Conservation (phyloP, 2,113 vertebrate species). For the Mormoops blainvillei region DNA sequence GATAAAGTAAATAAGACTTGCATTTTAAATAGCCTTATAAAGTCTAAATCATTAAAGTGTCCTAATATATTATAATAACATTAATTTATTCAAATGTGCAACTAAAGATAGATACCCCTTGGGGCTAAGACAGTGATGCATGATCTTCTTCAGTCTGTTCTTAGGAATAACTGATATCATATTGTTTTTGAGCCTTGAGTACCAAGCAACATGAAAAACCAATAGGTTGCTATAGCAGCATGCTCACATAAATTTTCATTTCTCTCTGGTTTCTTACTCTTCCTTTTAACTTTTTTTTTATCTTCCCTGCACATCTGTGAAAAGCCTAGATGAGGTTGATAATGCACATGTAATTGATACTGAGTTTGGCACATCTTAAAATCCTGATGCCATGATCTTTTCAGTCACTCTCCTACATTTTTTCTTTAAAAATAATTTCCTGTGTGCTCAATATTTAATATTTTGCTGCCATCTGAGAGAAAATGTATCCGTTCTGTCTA, state of each 20-base stretch:
- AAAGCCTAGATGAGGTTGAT: constrained; percentile 36
- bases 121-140: constrained; percentile 52
- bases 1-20: constrained; percentile 68
- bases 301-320: constrained; percentile 4
- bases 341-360: constrained; percentile 31
- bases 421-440: constrained; percentile 70
- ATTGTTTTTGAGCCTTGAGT: background rate
- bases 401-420: constrained; percentile 16
- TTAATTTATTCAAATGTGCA: constrained; percentile 56
- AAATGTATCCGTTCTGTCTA: constrained; percentile 38
- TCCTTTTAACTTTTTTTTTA: background rate
- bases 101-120: constrained; percentile 49
- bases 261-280: background rate
- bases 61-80: constrained; percentile 50
- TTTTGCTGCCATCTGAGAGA: constrained; percentile 32
- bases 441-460: constrained; percentile 63
- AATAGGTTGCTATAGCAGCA: constrained; percentile 33
- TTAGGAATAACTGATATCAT: background rate
- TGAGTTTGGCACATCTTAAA: constrained; percentile 42
- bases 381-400: constrained; percentile 30
- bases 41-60: constrained; percentile 59
- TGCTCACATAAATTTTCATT: background rate
- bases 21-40: constrained; percentile 69
- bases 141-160: constrained; percentile 8
- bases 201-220: background rate